Conservation (phyloP, 2,888 invertebrate genomes). For the Psylliodes chrysocephalus region DNA sequence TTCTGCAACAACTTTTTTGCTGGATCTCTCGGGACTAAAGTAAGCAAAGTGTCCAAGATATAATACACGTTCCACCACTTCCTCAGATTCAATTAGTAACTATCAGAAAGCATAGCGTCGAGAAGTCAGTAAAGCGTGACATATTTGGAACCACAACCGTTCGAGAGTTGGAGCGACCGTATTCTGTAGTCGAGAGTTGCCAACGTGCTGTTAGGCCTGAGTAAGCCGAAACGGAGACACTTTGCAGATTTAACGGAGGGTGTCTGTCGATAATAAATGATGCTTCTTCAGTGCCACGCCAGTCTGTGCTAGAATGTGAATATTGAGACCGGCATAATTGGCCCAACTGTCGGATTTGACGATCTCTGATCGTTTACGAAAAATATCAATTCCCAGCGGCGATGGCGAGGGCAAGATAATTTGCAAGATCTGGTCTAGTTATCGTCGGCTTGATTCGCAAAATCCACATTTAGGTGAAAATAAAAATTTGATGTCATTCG, state of each 20-base stretch:
- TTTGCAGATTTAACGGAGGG: conserved; percentile 25
- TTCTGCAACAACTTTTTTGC: not conserved
- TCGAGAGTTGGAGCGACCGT: conserved; percentile 34
- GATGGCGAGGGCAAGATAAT: too few relatives aligned
- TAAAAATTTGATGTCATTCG: too few relatives aligned
- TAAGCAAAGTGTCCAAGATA: conserved; percentile 9
- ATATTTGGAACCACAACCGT: conserved; percentile 41
- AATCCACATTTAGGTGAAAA: too few relatives aligned
- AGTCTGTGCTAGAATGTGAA: conserved; percentile 13
- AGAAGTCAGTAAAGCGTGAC: conserved; percentile 42
- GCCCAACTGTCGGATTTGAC: conserved; percentile 24
- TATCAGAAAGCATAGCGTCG: conserved; percentile 42
- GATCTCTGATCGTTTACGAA: conserved; percentile 4
- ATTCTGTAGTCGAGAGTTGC: conserved; percentile 24
- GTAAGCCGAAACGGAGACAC: conserved; percentile 28
- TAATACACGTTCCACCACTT: conserved; percentile 21
- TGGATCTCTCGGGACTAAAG: not conserved
- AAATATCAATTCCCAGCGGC: not conserved
- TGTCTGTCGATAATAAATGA: conserved; percentile 31
- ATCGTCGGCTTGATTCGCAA: too few relatives aligned
- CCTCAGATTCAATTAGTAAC: conserved; percentile 42
- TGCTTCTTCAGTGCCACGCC: conserved; percentile 13
- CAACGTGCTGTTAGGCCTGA: conserved; percentile 21
- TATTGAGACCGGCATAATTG: conserved; percentile 20
- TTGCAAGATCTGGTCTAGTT: too few relatives aligned